Base-by-base conservation (phyloP, 1,140 invertebrate genomes). In the Cyclina sinensis region DNA sequence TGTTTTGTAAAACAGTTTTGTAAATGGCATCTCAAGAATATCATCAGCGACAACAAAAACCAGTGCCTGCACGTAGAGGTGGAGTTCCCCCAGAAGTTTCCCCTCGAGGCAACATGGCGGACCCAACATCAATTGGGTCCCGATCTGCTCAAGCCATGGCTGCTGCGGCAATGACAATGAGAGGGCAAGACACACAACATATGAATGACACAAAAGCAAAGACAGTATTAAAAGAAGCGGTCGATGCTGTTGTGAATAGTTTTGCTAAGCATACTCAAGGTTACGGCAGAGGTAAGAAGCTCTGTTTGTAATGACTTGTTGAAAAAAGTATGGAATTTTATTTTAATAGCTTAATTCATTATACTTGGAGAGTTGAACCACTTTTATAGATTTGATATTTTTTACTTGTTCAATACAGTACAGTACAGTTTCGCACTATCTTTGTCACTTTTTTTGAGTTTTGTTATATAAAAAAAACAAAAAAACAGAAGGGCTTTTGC, bases 241-340 rank as follows among this genome's bases (percentile, higher is more conserved):
- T 97, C 9, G 97, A 97, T 94, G 97, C 97, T 30, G 97, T 97
- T 39, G 97, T 97, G 86, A 97, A 97, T 94, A 97, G 97, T 94
- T 97, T 97, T 95, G 97, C 97, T 14, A 97, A 97, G 92, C 97
- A 97, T 92, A 97, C 97, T 51, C 97, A 97, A 95, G 97, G 97
- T 82, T 97, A 97, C 94, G 97, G 97, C 76, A 96, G 97, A 97
- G 97, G 97, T 97, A 95, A 96, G 94, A 7, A 14, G 4, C 43
- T 7, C 4, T 43, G 14, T 43, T 43, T 43, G 43, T 43, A 43
- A n/a, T n/a, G n/a, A n/a, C n/a, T n/a, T n/a, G n/a, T n/a, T n/a
- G n/a, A n/a, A n/a, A n/a, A n/a, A n/a, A n/a, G n/a, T n/a, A n/a
- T n/a, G n/a, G n/a, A n/a, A n/a, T n/a, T n/a, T n/a, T n/a, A n/a